These are phyloP conservation scores for Crax fasciolata DNA, from an alignment of 2,797 vertebrate species.

Conservation along the genomic window DNA sequence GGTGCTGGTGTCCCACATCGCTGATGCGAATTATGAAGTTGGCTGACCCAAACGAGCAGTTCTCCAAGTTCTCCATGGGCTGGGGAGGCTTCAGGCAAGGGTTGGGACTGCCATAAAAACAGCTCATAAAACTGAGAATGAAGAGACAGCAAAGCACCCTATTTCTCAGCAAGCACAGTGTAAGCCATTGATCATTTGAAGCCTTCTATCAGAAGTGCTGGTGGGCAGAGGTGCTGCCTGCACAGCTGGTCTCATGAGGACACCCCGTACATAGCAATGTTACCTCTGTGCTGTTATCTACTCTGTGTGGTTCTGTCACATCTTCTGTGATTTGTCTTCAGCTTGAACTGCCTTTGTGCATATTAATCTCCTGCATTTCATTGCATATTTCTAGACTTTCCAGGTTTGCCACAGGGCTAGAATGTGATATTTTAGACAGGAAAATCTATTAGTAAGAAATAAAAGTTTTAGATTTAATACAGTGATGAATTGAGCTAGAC, in stretches of 20 bases:
- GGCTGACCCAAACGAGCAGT: not conserved
- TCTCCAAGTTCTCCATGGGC: not conserved
- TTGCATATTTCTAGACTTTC: constrained; percentile 18
- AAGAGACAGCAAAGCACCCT: not conserved
- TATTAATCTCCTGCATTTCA: not conserved
- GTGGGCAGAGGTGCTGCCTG: not conserved
- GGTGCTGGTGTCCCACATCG: not conserved
- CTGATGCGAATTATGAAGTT: not conserved
- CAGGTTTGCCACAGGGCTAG: constrained; percentile 1
- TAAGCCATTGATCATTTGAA: not conserved
- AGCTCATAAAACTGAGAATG: not conserved
- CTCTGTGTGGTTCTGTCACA: not conserved
- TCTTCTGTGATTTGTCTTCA: constrained; percentile 1
- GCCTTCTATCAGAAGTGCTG: not conserved
- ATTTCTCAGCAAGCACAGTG: not conserved
- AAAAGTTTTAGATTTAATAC: not conserved
- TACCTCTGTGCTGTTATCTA: not conserved
- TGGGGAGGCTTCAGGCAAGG: not conserved
- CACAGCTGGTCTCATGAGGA: not conserved
- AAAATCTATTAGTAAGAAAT: not conserved
- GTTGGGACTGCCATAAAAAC: not conserved
- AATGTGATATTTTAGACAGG: not conserved
- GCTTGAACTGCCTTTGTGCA: not conserved
- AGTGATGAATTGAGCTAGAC: constrained; percentile 2
- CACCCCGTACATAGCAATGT: not conserved